Evolutionary conservation across 2,888 invertebrate genomes (phyloP).

Genomic region (Ferrisia virgata): DNA sequence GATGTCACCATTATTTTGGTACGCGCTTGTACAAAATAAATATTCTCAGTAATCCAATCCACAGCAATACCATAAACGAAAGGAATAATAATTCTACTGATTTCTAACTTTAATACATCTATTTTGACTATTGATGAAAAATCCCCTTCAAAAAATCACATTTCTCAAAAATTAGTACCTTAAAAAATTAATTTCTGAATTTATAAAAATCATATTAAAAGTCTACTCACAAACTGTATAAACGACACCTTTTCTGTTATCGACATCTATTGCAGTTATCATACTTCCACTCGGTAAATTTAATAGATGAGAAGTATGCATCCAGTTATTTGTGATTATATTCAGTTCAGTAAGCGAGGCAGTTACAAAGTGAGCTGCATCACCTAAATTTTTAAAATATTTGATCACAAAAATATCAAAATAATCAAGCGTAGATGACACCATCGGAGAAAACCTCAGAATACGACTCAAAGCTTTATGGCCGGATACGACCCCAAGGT

Average conservation of each 20-base stretch:
- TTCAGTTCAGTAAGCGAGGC: background rate
- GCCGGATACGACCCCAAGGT: too few species aligned
- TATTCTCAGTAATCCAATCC: constrained; percentile 72
- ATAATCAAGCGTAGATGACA: too few species aligned
- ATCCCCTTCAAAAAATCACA: background rate
- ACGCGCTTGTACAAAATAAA: constrained; percentile 62
- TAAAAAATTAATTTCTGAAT: background rate
- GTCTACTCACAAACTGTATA: background rate
- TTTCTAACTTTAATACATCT: background rate
- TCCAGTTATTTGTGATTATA: constrained; percentile 21
- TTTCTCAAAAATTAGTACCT: background rate
- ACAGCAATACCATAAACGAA: constrained; percentile 52
- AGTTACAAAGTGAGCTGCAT: background rate
- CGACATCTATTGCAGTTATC: background rate
- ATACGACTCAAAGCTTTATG: too few species aligned
- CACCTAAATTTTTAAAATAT: background rate
- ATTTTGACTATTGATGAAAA: background rate
- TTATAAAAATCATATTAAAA: background rate
- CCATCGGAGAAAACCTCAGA: too few species aligned
- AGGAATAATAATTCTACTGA: background rate
- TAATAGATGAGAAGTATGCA: background rate
- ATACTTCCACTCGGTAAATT: background rate
- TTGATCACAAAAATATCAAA: background rate
- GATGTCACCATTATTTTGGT: constrained; percentile 56
- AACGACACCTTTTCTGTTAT: background rate